Percentiles rank a stretch among this genome's conserved stretches.
Evolutionary conservation across 2,113 vertebrate genomes (phyloP).

Genomic region (Hemichromis elongatus): DNA sequence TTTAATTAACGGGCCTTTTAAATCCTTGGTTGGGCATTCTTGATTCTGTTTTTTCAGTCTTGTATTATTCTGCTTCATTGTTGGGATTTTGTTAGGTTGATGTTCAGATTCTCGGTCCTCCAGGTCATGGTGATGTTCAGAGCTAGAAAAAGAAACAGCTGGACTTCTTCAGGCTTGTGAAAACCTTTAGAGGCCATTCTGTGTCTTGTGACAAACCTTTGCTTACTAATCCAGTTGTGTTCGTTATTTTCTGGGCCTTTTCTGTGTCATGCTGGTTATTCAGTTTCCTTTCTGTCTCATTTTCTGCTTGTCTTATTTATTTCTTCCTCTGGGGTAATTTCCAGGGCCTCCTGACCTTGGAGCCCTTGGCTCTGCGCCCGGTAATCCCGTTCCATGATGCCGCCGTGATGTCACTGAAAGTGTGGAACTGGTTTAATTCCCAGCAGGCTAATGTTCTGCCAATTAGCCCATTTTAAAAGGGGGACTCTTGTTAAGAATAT

Average conservation of each 20-base stretch:
- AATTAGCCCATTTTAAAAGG: not conserved
- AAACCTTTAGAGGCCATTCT: not conserved
- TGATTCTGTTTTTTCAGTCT: not conserved
- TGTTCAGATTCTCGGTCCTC: not conserved
- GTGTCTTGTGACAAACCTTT: not conserved
- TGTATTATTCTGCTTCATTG: not conserved
- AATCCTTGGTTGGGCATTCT: not conserved
- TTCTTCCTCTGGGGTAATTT: not conserved
- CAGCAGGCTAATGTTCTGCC: not conserved
- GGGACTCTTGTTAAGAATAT: not conserved
- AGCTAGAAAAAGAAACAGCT: not conserved
- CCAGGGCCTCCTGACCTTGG: not conserved
- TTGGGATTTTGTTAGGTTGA: not conserved
- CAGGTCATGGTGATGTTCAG: not conserved
- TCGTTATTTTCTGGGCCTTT: not conserved
- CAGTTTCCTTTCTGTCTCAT: not conserved
- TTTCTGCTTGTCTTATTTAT: not conserved
- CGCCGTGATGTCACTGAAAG: not conserved
- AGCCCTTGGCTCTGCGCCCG: fast-evolving
- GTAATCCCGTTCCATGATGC: not conserved
- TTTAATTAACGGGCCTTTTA: not conserved
- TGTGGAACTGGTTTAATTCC: not conserved
- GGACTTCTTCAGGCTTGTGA: not conserved
- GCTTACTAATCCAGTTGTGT: not conserved
- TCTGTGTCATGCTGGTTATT: not conserved